Percentiles rank a stretch among this genome's conserved stretches.
These are phyloP conservation scores for Aurelia aurita DNA, from an alignment of 30 jellyfish, hydroid and myxozoan genomes.

Conservation along the genomic window DNA sequence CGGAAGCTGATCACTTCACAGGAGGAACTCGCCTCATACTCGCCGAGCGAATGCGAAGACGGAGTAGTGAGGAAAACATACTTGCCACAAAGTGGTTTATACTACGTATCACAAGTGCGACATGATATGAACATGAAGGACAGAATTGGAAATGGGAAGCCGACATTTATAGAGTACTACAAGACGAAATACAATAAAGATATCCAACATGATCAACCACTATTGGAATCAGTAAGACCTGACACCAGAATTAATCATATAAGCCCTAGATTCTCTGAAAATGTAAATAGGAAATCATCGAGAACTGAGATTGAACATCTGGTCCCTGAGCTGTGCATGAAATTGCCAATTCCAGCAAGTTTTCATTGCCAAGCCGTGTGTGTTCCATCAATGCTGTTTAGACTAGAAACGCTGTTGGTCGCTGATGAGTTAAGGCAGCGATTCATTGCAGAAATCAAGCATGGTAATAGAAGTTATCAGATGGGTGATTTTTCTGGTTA, in stretches of 20 bases:
- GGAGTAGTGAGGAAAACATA: conserved; percentile 65
- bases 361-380: conserved; percentile 69
- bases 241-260: conserved; percentile 22
- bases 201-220: conserved; percentile 46
- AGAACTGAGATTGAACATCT: conserved; percentile 17
- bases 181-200: conserved; percentile 26
- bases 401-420: conserved; percentile 54
- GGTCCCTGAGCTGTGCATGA: conserved; percentile 79
- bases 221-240: conserved; percentile 58
- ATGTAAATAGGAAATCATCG: not conserved
- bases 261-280: conserved; percentile 30
- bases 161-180: conserved; percentile 79
- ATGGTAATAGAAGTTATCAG: not conserved
- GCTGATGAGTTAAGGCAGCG: conserved; percentile 61
- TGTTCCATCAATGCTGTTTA: conserved; percentile 70
- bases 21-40: not conserved
- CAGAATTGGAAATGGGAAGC: conserved; percentile 31
- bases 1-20: not conserved
- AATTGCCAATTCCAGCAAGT: conserved; percentile 67
- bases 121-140: conserved; percentile 12
- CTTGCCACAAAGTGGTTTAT: conserved; percentile 26
- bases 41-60: conserved; percentile 22
- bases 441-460: conserved; percentile 9
- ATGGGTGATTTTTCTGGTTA: too few species aligned
- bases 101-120: conserved; percentile 52